Base-by-base conservation (phyloP, 2,888 invertebrate genomes). In the Spodoptera littoralis region DNA sequence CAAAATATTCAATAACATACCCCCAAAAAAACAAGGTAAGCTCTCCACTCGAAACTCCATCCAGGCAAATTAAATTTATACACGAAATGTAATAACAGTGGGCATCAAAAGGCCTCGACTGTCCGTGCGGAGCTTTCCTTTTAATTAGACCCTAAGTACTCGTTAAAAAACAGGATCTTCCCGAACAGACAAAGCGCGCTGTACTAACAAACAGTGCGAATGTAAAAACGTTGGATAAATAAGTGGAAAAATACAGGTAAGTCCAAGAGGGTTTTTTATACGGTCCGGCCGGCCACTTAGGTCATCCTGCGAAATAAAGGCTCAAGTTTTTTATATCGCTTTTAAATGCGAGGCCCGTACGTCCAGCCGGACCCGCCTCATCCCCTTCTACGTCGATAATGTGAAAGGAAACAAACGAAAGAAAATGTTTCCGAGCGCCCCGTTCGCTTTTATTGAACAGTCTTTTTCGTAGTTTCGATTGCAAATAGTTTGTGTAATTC, bases 181-280 rank as follows among this genome's bases (percentile, higher is more conserved):
- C 89, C 87, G 81, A 88, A 87, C 93, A 90, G 92, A 94, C 94
- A 94, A 94, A 94, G 91, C 88, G 88, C 80, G 77, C 85, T 86
- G 87, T 89, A 90, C 92, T 86, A 91, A 92, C 93, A 92, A 92
- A 94, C 92, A 91, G 88, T 90, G 92, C 88, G 87, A 92, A 94
- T 92, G 92, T 92, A 93, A 93, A 94, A 94, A 92, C 92, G 91
- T 87, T 88, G 93, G 92, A 92, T 93, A 94, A 94, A 94, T 93
- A 94, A 92, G 94, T 93, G 94, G 94, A 94, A 94, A 94, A 94
- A 93, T 93, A 94, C 94, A 94, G 94, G 94, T 94, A 93, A 92
- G 92, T 93, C 92, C 87, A 89, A 91, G 94, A 93, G 93, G 90
- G 91, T 87, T 91, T 93, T 92, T 93, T 94, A 93, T 94, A 90